Evolutionary conservation across 2,888 invertebrate genomes (phyloP).

Genomic region (Caenorhabditis sp.): DNA sequence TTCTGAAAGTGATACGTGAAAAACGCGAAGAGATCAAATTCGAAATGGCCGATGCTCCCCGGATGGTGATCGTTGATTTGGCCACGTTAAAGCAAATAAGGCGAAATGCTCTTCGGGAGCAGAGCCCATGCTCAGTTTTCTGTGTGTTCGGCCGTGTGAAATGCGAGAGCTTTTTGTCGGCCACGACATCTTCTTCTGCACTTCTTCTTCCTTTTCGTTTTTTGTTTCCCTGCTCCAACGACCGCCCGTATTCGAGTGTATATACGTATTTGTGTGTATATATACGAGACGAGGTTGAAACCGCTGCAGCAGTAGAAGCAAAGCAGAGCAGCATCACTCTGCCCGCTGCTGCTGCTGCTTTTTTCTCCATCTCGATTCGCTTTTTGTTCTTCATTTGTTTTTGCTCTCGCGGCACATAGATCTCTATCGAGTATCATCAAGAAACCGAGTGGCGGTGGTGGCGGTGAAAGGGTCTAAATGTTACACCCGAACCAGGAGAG

Average conservation of each 20-base stretch:
- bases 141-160: conserved; percentile 37
- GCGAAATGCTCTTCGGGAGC: too few relatives aligned
- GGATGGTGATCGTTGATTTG: conserved; percentile 36
- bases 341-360: conserved; percentile 4
- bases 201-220: conserved; percentile 6
- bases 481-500: conserved; percentile 14
- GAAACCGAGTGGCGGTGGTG: background rate
- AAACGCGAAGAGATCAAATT: conserved; percentile 21
- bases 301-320: too few relatives aligned
- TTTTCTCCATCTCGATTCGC: conserved; percentile 1
- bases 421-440: conserved; percentile 4
- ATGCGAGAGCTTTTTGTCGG: conserved; percentile 18
- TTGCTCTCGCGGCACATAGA: background rate
- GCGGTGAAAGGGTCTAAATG: conserved; percentile 1
- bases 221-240: background rate
- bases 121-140: conserved; percentile 43
- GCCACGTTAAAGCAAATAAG: conserved; percentile 52
- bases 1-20: conserved; percentile 18
- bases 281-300: conserved; percentile 10
- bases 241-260: conserved; percentile 8
- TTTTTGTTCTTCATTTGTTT: conserved; percentile 14
- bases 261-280: background rate
- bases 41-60: background rate
- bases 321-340: conserved; percentile 14
- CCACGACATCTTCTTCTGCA: conserved; percentile 19